Evolutionary conservation across 2,113 vertebrate genomes (phyloP).

Genomic region (Psittacus erithacus): DNA sequence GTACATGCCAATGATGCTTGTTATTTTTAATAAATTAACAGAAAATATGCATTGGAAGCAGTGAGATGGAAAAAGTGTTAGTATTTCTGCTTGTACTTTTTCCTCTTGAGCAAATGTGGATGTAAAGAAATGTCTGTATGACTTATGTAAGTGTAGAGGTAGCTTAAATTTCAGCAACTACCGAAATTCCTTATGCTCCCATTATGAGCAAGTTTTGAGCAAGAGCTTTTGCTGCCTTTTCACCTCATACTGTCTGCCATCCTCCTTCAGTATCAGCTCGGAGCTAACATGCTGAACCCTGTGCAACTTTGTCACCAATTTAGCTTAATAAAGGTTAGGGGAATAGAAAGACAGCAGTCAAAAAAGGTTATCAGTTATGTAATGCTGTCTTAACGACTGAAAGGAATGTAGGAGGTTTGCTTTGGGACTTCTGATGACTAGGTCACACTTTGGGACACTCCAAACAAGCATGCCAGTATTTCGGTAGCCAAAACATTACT

Average conservation of each 20-base stretch:
- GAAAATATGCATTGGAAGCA: constrained; percentile 49
- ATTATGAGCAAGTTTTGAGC: neutral
- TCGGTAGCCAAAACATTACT: neutral
- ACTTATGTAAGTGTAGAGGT: neutral
- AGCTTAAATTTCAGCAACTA: neutral
- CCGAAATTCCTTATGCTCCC: neutral
- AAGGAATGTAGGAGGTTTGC: neutral
- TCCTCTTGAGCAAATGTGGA: neutral
- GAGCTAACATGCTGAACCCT: neutral
- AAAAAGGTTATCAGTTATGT: neutral
- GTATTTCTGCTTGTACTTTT: constrained; percentile 50
- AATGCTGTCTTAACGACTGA: neutral
- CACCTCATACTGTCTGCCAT: neutral
- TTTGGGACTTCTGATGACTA: neutral
- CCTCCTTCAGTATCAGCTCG: neutral
- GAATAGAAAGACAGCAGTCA: neutral
- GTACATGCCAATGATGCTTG: neutral
- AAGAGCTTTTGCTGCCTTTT: neutral
- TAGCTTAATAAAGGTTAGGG: neutral
- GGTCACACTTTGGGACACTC: neutral
- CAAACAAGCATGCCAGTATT: neutral
- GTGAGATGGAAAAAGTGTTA: constrained; percentile 53
- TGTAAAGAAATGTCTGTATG: neutral
- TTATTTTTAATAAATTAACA: constrained; percentile 28
- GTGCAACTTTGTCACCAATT: neutral